Evolutionary conservation across 23 tunicate genomes (phyloP), one percentile per base, ranked within the genome.

Genomic region (Halocynthia aurantium): DNA sequence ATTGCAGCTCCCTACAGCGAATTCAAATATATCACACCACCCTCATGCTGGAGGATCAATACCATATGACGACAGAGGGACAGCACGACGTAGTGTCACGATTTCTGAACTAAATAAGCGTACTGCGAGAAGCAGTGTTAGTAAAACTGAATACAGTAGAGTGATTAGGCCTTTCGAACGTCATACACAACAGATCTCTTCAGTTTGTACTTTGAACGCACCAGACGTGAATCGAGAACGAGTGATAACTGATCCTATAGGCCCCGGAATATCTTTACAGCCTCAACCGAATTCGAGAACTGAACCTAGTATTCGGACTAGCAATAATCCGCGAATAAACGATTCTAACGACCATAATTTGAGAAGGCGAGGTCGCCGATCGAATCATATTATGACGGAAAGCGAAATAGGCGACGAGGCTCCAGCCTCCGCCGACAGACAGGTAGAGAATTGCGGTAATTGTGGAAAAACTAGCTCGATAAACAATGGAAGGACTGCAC

Each of bases 241-340:
- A 7, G 10, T 74, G 18, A 74, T 22, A 56, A 19, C 6, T 8
- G 78, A 74, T 53, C 64, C 78, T 21, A 74, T 74, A 19, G 78
- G 78, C n/a, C 78, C 78, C 0, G 78, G 78, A 13, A 64, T 74
- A 74, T 13, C 56, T 0, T 74, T 74, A 52, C 44, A 31, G 44
- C 44, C 44, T 31, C 44, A 31, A 31, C 44, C 44, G 44, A 31
- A 31, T 31, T 31, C 44, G 78, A 74, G 31, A 18, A 49, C 20
- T 22, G 21, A n/a, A 20, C 70, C 22, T 15, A 20, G 9, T 49
- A 65, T 65, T 65, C 19, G 70, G 31, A 65, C 19, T 49, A 15
- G 19, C 22, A 9, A 8, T 49, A 15, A 65, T 20, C 10, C 70
- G 78, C 18, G 18, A 54, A 40, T 19, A 52, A 53, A 5, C 62